A percentile compares a stretch with the other conserved stretches of the same genome.
These are phyloP conservation scores for Atherinosoma microstoma DNA, from an alignment of 2,797 vertebrate genomes.

Conservation along the genomic window DNA sequence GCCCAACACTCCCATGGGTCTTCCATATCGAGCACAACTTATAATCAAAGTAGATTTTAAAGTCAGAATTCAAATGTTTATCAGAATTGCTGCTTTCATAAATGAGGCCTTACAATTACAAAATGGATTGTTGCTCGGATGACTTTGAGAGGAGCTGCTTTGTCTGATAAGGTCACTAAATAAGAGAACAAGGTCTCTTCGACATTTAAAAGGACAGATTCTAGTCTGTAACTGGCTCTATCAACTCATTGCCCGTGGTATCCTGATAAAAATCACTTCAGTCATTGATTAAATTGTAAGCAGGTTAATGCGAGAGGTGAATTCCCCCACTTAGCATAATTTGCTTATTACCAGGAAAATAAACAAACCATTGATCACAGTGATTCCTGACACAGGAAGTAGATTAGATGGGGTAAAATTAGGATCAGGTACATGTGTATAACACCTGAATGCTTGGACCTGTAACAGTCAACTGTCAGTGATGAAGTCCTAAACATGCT, in stretches of 20 bases:
- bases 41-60: conserved; percentile 6
- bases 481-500: conserved; percentile 21
- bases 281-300: conserved; percentile 83
- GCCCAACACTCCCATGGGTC: too few relatives aligned
- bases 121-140: conserved; percentile 45
- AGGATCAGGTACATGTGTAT: conserved; percentile 51
- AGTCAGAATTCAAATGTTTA: conserved; percentile 23
- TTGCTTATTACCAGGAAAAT: conserved; percentile 80
- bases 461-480: conserved; percentile 14
- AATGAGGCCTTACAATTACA: conserved; percentile 38
- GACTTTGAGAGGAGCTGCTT: conserved; percentile 44
- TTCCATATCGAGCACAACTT: conserved; percentile 13
- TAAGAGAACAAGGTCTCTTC: conserved; percentile 40
- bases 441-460: conserved; percentile 32
- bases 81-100: conserved; percentile 18
- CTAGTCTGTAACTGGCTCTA: conserved; percentile 50
- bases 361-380: conserved; percentile 81
- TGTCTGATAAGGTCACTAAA: conserved; percentile 40
- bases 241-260: conserved; percentile 71
- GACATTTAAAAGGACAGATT: conserved; percentile 59
- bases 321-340: conserved; percentile 75
- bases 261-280: conserved; percentile 80
- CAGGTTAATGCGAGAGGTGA: conserved; percentile 80
- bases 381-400: conserved; percentile 51
- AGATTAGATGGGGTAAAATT: conserved; percentile 59